Evolutionary conservation across 2,888 invertebrate genomes (phyloP), one percentile per base, ranked within the genome.

Genomic region (Drosophila histrio): DNA sequence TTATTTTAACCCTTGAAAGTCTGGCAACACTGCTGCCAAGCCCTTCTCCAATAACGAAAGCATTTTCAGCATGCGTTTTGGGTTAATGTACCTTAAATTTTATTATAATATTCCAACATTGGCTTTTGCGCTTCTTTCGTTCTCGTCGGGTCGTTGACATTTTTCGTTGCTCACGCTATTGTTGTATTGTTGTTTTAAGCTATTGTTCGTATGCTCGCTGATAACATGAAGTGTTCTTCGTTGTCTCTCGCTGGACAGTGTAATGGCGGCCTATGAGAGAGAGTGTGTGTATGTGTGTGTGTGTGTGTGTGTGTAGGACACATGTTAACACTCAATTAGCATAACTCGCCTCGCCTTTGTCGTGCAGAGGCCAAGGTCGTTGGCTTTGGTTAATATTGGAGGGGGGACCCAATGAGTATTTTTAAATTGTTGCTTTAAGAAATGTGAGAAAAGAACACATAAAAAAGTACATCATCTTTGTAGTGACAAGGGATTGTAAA

Each of bases 21-120:
- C n/a, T n/a, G n/a, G n/a, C n/a, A n/a, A n/a, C n/a, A n/a, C n/a
- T n/a, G n/a, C n/a, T 30, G 57, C 54, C 81, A 54, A 69, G 64
- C 77, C 78, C 81, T 77, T 53, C 15, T 15, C 72, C 28, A 47
- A 49, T 38, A 26, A 52, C 50, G 32, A 30, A 41, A 43, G 34
- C 59, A 54, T 38, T 76, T 50, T 19, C 62, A 68, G 36, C 58
- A 60, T 44, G 28, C 41, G 52, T 30, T 54, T 69, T 78, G 70
- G 85, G 84, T 84, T 87, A 88, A 79, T 77, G 87, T 82, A 88
- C 88, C 80, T 79, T 88, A 79, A 87, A 87, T 83, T 86, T 81
- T 83, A 89, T 89, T 79, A 80, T 77, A 86, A 81, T 81, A 77
- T 77, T 76, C 69, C 70, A 66, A 66, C 44, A 60, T 54, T 59